These are phyloP conservation scores for Alces alces DNA, from an alignment of 2,113 vertebrate species.

Conservation along the genomic window DNA sequence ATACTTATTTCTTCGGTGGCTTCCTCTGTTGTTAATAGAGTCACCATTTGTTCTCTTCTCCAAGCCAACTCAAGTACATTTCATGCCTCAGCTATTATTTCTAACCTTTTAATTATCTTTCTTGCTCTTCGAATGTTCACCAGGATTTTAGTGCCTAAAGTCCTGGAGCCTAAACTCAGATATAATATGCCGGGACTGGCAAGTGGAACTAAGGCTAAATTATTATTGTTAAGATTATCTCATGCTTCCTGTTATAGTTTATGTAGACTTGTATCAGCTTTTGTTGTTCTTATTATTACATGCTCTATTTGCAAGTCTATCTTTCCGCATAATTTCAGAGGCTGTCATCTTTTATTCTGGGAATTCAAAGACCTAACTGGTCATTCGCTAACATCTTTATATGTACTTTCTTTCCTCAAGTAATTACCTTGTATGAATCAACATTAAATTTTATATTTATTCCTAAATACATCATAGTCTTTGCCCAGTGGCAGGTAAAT, in stretches of 20 bases:
- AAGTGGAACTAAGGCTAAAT: not conserved
- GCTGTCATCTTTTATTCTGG: not conserved
- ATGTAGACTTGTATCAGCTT: not conserved
- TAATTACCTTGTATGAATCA: not conserved
- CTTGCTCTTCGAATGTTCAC: slow-evolving; percentile 17
- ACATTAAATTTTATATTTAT: not conserved
- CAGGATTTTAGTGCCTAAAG: slow-evolving; percentile 7
- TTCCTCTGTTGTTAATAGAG: not conserved
- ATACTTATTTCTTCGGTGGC: not conserved
- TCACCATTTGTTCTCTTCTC: not conserved
- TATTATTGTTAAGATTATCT: not conserved
- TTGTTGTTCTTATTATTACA: not conserved
- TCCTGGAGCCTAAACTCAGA: not conserved
- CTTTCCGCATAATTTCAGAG: not conserved
- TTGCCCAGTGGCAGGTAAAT: not conserved
- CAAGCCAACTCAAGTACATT: not conserved
- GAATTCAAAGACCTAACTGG: not conserved
- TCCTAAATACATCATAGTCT: not conserved
- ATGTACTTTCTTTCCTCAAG: not conserved
- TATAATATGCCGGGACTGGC: not conserved
- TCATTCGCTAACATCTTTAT: not conserved
- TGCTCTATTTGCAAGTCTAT: not conserved
- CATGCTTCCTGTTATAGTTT: not conserved
- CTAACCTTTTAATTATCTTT: slow-evolving; percentile 36
- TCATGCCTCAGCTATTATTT: not conserved